These are phyloP conservation scores for Chlorodrepanis virens DNA, from an alignment of 2,113 vertebrate genomes.

Conservation along the genomic window DNA sequence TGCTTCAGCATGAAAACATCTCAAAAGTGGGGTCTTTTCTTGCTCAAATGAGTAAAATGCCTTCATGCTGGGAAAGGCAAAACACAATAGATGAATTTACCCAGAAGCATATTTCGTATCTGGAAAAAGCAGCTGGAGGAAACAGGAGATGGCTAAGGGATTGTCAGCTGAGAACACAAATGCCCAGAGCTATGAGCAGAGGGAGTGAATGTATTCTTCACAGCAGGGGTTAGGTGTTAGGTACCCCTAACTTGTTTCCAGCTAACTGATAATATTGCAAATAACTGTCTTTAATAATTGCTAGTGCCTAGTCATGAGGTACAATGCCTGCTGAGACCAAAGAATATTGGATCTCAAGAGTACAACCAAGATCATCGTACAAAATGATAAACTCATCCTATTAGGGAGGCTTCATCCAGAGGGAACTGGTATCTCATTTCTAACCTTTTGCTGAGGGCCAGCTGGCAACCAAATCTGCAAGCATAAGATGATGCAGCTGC, in stretches of 20 bases:
- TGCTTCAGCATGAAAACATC: background rate
- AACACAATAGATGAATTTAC: background rate
- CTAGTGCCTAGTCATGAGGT: background rate
- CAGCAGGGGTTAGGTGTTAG: background rate
- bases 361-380: background rate
- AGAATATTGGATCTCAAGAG: background rate
- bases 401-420: background rate
- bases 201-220: background rate
- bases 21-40: background rate
- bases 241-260: background rate
- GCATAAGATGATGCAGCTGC: background rate
- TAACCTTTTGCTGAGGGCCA: background rate
- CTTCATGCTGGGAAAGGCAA: background rate
- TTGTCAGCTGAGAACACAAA: background rate
- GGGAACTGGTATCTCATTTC: background rate
- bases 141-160: background rate
- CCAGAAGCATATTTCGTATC: background rate
- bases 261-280: background rate
- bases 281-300: background rate
- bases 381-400: background rate
- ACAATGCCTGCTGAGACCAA: background rate
- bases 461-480: background rate
- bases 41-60: background rate
- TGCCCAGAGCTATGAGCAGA: background rate
- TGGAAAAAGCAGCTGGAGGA: background rate